Evolutionary conservation across 1,140 invertebrate genomes (phyloP), one percentile per base, ranked within the genome.

Genomic region (Drosophila grimshawi): DNA sequence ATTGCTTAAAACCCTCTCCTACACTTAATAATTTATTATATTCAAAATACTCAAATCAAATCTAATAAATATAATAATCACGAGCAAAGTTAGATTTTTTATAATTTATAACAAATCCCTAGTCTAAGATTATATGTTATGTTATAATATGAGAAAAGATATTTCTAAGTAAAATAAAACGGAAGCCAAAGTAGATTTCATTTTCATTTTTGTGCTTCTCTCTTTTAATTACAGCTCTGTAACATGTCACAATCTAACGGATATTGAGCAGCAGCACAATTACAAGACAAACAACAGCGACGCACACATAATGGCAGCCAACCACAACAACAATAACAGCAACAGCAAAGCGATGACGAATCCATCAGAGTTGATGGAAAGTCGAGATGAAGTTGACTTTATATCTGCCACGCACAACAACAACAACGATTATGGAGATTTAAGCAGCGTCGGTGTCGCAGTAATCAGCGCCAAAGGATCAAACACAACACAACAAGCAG

Each of bases 311-410:
- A 88, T 88, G 83, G 80, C 77, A 53, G 39, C 46, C 70, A 78
- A 43, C 30, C 64, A 59, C 52, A 32, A 51, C 39, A 64, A 48
- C 30, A 77, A 60, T 51, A 71, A 57, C 11, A 70, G 32, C 43
- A 65, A 32, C 51, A 39, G 41, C 55, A 57, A 39, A 51, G 70
- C 67, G 10, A 64, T 64, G 61, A 49, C 35, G 63, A 67, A 10
- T 53, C 33, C 33, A 1, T 5, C 5, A 0, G 53, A 76, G 49
- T 8, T 52, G 45, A 27, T 56, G 53, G 71, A 68, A 7, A 63
- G 85, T 53, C 69, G 75, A 11, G 85, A 89, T 71, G 85, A 89
- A 70, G 85, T 89, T 29, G 85, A 89, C 61, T 89, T 89, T 55
- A 76, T 89, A 6, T 41, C 27, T 8, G 57, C 62, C 56, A 63